Percentiles rank a stretch among this genome's conserved stretches.
phyloP scores from a whole-genome alignment of 2,113 vertebrate species.

The Poeciliopsis turrubarensis region DNA sequence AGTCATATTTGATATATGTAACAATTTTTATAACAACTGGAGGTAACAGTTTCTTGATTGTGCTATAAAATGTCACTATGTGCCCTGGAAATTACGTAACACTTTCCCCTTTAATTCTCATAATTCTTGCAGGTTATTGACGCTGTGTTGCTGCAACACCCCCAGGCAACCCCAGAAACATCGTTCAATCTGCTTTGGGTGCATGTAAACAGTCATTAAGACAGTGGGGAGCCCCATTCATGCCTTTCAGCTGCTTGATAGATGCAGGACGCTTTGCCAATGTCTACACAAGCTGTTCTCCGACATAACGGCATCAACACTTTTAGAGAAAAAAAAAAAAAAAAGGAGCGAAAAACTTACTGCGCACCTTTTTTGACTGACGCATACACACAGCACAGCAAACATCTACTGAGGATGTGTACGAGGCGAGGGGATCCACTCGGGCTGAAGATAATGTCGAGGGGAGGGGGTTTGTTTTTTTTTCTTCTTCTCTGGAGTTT shows the following conservation, averaged over 20 bases:
- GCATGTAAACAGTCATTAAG: slow-evolving; percentile 76
- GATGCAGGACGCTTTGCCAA: slow-evolving; percentile 56
- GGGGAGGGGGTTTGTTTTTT: slow-evolving; percentile 67
- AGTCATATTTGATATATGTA: no score
- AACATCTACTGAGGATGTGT: slow-evolving; percentile 62
- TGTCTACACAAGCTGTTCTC: slow-evolving; percentile 61
- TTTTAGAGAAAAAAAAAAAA: slow-evolving; percentile 40
- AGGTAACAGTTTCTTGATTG: no score
- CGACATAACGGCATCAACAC: slow-evolving; percentile 50
- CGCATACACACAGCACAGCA: slow-evolving; percentile 54
- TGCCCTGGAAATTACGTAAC: no score
- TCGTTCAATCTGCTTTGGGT: slow-evolving; percentile 62
- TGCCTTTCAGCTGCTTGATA: slow-evolving; percentile 62
- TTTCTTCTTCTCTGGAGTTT: slow-evolving; percentile 58
- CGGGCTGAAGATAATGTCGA: slow-evolving; percentile 69
- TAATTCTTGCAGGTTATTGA: slow-evolving; percentile 52
- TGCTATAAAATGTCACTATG: no score
- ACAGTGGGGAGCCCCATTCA: slow-evolving; percentile 59
- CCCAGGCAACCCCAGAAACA: slow-evolving; percentile 59
- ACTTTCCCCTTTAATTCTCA: slow-evolving; percentile 29
- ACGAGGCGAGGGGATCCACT: slow-evolving; percentile 62
- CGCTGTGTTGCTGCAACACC: slow-evolving; percentile 55
- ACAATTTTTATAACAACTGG: no score
- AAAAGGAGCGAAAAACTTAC: slow-evolving; percentile 50
- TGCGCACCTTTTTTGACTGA: slow-evolving; percentile 47